Evolutionary conservation across 2,888 invertebrate species (phyloP).

Genomic region (Morinoia aosen): DNA sequence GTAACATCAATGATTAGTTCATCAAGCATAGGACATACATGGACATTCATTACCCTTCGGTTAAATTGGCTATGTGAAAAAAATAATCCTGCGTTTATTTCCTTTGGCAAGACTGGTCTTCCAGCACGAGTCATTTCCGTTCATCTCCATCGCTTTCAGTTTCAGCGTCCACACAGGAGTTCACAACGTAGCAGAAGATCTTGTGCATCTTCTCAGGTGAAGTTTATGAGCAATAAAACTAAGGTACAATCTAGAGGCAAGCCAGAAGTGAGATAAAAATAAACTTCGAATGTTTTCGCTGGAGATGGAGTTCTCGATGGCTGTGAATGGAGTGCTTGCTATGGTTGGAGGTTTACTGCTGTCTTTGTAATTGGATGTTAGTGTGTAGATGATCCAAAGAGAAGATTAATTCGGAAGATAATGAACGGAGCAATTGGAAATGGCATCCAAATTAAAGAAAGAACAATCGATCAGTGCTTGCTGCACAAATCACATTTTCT

Average conservation of each 20-base stretch:
- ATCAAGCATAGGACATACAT: neutral
- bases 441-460: neutral
- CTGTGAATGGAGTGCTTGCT: neutral
- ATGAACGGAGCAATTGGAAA: neutral
- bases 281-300: neutral
- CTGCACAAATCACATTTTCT: neutral
- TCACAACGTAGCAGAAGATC: neutral
- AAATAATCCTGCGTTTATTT: neutral
- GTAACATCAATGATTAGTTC: neutral
- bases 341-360: neutral
- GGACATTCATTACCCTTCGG: neutral
- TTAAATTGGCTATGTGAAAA: neutral
- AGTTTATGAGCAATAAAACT: conserved; percentile 29
- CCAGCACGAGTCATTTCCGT: neutral
- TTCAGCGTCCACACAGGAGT: neutral
- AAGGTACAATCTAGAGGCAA: neutral
- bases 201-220: neutral
- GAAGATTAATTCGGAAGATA: neutral
- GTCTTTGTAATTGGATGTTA: neutral
- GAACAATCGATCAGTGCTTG: neutral
- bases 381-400: neutral
- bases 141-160: conserved; percentile 24
- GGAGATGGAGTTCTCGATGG: neutral
- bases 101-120: neutral
- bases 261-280: neutral